phyloP scores from a whole-genome alignment of 2,888 invertebrate species.

The Spilarctia lutea region DNA sequence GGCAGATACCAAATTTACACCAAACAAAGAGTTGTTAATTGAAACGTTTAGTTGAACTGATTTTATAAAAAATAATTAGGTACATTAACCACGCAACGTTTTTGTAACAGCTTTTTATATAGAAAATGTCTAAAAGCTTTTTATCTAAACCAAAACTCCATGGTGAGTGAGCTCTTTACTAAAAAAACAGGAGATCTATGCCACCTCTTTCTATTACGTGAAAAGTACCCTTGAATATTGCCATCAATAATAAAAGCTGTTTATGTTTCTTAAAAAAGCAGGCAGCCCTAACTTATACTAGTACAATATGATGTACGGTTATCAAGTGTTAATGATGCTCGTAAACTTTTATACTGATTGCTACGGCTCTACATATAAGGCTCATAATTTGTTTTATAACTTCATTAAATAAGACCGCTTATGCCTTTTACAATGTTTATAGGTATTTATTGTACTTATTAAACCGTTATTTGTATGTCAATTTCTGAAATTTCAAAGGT shows the following conservation, averaged over 20 bases:
- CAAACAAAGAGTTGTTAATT: no score
- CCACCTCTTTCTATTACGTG: neutral
- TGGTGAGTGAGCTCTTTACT: neutral
- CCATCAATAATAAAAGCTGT: neutral
- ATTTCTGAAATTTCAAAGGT: neutral
- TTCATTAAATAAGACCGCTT: slow-evolving; percentile 9
- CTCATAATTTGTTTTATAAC: slow-evolving; percentile 15
- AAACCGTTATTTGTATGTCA: neutral
- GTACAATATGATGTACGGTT: neutral
- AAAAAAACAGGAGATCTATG: neutral
- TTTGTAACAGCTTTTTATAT: neutral
- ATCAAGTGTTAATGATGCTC: slow-evolving; percentile 10
- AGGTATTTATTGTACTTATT: neutral
- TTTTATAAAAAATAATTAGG: no score
- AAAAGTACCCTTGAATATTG: neutral
- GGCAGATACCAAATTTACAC: no score
- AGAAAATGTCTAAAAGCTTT: neutral
- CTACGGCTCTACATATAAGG: neutral
- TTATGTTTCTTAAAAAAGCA: neutral
- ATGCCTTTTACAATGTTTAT: neutral
- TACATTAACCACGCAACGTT: neutral
- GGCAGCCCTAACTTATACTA: slow-evolving; percentile 2
- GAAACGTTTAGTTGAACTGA: no score
- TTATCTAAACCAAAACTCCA: neutral
- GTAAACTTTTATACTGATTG: slow-evolving; percentile 13